Evolutionary conservation across 2,797 vertebrate genomes (phyloP).

Genomic region (Artibeus jamaicensis): DNA sequence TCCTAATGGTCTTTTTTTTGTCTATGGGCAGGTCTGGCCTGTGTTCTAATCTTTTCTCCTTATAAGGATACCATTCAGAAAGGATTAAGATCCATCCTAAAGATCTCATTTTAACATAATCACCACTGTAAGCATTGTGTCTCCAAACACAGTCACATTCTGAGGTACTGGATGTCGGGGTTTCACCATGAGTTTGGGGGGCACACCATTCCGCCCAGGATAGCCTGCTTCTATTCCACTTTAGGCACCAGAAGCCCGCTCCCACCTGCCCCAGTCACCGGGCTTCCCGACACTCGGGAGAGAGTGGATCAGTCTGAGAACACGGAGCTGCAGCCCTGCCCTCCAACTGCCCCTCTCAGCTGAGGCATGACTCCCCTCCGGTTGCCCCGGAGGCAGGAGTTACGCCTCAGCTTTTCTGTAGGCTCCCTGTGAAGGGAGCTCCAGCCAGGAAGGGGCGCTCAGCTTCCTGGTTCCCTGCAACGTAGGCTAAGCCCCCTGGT

Average conservation of each 20-base stretch:
- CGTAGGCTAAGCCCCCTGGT: fast-evolving
- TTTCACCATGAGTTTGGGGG: background rate
- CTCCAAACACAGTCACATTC: background rate
- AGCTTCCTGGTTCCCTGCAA: background rate
- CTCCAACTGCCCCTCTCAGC: background rate
- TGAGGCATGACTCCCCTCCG: too few species aligned
- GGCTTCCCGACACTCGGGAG: background rate
- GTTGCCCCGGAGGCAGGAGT: fast-evolving
- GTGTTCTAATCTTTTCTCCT: background rate
- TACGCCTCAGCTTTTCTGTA: background rate
- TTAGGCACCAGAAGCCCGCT: background rate
- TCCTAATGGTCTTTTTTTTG: background rate
- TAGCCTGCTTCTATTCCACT: background rate
- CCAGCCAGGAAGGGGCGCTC: background rate
- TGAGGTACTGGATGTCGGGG: background rate
- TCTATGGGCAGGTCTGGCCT: background rate
- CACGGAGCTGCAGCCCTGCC: background rate
- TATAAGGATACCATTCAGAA: background rate
- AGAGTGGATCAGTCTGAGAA: fast-evolving
- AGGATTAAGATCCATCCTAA: background rate
- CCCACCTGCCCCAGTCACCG: too few species aligned
- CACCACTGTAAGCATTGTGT: background rate
- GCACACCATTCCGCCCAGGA: background rate
- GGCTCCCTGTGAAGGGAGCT: background rate
- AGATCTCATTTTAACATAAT: background rate